phyloP scores from a whole-genome alignment of 2,797 vertebrate species.

The Manis javanica region DNA sequence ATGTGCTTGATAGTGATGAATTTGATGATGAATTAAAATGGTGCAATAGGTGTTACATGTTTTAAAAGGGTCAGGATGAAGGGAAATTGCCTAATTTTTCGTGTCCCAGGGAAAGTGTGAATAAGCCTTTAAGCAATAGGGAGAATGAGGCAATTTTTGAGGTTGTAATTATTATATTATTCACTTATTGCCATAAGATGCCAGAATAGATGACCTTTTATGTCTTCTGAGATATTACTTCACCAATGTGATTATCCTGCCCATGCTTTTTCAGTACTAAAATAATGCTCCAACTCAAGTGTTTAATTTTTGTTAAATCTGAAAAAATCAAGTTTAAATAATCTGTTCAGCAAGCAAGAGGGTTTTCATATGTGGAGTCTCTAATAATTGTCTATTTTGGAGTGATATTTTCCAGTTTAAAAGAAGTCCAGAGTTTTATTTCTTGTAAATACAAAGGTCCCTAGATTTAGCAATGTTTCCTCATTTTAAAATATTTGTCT shows the following conservation, averaged over 20 bases:
- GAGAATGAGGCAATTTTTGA: conserved; percentile 5
- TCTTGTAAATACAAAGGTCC: background rate
- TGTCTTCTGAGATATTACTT: background rate
- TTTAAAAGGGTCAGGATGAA: background rate
- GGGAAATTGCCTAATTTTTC: background rate
- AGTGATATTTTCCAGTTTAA: conserved; percentile 29
- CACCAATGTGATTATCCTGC: background rate
- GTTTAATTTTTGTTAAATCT: background rate
- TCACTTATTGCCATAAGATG: conserved; percentile 5
- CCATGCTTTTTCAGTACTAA: background rate
- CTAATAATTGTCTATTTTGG: background rate
- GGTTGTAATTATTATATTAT: conserved; percentile 15
- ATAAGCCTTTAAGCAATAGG: background rate
- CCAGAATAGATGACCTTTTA: conserved; percentile 27
- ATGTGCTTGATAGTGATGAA: background rate
- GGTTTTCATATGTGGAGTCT: background rate
- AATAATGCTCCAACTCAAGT: background rate
- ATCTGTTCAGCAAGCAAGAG: background rate
- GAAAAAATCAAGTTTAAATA: conserved; percentile 6
- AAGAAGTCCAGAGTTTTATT: background rate
- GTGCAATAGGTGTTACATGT: background rate
- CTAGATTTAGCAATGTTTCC: background rate
- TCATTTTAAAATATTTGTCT: background rate
- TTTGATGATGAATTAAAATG: background rate
- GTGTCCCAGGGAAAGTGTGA: background rate